phyloP scores from a whole-genome alignment of 1,140 invertebrate species.

The Hetaerina americana region DNA sequence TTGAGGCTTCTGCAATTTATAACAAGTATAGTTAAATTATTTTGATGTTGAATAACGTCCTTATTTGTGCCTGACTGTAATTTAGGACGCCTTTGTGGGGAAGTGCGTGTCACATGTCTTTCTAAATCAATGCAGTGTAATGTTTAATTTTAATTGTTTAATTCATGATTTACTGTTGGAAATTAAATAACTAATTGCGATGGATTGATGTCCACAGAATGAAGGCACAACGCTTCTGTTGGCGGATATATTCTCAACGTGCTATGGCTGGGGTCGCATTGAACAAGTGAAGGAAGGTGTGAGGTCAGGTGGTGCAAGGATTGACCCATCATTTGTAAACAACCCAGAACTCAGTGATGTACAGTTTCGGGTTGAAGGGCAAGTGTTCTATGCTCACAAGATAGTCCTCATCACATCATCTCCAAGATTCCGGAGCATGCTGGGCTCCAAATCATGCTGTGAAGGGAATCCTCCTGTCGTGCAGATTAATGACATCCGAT shows the following conservation, averaged over 20 bases:
- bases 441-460: conserved; percentile 55
- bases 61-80: too few relatives aligned
- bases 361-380: conserved; percentile 78
- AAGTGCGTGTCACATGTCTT: too few relatives aligned
- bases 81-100: too few relatives aligned
- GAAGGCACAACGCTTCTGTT: conserved; percentile 74
- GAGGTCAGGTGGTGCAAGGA: conserved; percentile 53
- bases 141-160: too few relatives aligned
- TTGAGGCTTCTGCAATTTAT: too few relatives aligned
- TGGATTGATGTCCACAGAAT: conserved; percentile 62
- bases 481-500: conserved; percentile 84
- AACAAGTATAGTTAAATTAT: too few relatives aligned
- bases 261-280: conserved; percentile 74
- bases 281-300: conserved; percentile 60
- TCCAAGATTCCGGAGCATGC: conserved; percentile 70
- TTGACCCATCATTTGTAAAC: conserved; percentile 84
- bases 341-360: conserved; percentile 84
- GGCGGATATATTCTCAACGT: conserved; percentile 79
- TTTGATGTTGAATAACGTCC: too few relatives aligned
- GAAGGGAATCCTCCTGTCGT: conserved; percentile 68
- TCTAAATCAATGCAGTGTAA: too few relatives aligned
- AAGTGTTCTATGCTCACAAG: conserved; percentile 88
- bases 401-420: conserved; percentile 85
- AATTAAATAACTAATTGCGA: too few relatives aligned
- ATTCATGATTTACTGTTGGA: too few relatives aligned